Evolutionary conservation across 2,888 invertebrate species (phyloP).

Genomic region (Opisthograptis luteolata): DNA sequence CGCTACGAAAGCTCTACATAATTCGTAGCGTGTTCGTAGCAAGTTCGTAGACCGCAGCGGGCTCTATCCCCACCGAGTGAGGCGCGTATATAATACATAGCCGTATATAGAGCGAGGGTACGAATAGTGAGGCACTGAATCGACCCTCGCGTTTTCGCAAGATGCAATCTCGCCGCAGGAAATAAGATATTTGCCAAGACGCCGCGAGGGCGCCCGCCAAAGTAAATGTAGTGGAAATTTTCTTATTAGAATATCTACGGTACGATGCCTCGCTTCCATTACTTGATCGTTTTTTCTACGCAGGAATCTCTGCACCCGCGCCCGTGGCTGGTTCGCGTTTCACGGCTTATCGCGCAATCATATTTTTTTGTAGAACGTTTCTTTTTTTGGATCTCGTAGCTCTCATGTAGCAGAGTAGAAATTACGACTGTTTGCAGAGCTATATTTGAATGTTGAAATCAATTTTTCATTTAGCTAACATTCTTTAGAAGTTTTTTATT

Average conservation of each 20-base stretch:
- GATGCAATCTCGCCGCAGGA: constrained; percentile 85
- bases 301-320: constrained; percentile 65
- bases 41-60: constrained; percentile 42
- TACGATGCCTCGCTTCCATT: constrained; percentile 79
- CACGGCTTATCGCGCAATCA: constrained; percentile 61
- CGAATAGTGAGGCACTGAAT: constrained; percentile 75
- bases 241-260: constrained; percentile 85
- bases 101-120: constrained; percentile 56
- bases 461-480: too few relatives aligned
- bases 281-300: constrained; percentile 73
- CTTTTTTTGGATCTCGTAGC: constrained; percentile 19
- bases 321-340: constrained; percentile 59
- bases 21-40: constrained; percentile 47
- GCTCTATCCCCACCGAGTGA: constrained; percentile 16
- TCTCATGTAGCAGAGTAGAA: background rate
- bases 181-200: constrained; percentile 85
- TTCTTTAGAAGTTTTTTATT: too few relatives aligned
- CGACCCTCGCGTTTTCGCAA: constrained; percentile 84
- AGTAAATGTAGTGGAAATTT: constrained; percentile 85
- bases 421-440: too few relatives aligned
- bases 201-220: constrained; percentile 81
- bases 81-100: constrained; percentile 26
- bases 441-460: background rate
- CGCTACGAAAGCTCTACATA: constrained; percentile 36
- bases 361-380: constrained; percentile 37